Evolutionary conservation across 2,888 invertebrate species (phyloP), one percentile per base, ranked within the genome.

Genomic region (Euclidia mi): DNA sequence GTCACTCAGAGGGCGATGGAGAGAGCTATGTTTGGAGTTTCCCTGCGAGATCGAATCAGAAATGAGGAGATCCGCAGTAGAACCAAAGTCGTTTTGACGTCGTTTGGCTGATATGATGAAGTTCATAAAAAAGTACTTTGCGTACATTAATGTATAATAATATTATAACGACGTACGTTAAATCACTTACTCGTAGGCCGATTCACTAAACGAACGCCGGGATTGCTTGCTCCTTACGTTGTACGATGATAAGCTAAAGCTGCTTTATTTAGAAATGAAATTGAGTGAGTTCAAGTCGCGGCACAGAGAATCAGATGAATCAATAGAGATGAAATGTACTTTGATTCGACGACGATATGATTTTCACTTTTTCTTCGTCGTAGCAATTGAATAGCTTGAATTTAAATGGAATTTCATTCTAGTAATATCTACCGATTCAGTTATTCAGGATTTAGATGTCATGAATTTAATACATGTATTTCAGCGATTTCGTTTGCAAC

Each of bases 61-160:
- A n/a, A n/a, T n/a, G n/a, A n/a, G n/a, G n/a, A n/a, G n/a, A n/a
- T n/a, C n/a, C n/a, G n/a, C n/a, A n/a, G n/a, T n/a, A n/a, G n/a
- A n/a, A n/a, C n/a, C n/a, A n/a, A n/a, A n/a, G n/a, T n/a, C n/a
- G n/a, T n/a, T n/a, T n/a, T n/a, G n/a, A n/a, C n/a, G n/a, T n/a
- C n/a, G n/a, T n/a, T n/a, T n/a, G n/a, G n/a, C n/a, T n/a, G n/a
- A n/a, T n/a, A n/a, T n/a, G n/a, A n/a, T n/a, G n/a, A n/a, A 83
- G 83, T 87, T 87, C 80, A 86, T 88, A 87, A 88, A 87, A 88
- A 88, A 81, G 75, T 76, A 78, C 82, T 78, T 75, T 72, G 59
- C 67, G 65, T 58, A 50, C 49, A 61, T 65, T 65, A 67, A 74
- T 72, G 70, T 52, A 46, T 58, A 60, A 44, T 58, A 61, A 44